Evolutionary conservation across 2,113 vertebrate genomes (phyloP).

Genomic region (Shinisaurus crocodilurus): DNA sequence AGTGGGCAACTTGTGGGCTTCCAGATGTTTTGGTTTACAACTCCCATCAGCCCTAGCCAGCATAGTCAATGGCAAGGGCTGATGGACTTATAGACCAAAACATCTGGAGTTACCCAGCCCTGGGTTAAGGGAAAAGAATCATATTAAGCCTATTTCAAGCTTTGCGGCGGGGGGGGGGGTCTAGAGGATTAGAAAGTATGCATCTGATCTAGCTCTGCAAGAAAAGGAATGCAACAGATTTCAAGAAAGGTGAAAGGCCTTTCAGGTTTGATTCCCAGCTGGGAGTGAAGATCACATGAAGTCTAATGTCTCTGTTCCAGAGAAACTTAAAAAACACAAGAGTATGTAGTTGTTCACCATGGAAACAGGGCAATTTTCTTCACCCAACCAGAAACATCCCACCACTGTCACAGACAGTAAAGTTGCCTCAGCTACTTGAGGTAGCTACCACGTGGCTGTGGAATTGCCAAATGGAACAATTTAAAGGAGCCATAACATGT

Average conservation of each 20-base stretch:
- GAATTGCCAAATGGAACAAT: not conserved
- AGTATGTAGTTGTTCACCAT: not conserved
- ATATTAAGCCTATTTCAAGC: not conserved
- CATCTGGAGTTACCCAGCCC: no score
- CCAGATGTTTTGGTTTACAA: no score
- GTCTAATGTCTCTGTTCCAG: not conserved
- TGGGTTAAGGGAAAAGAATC: not conserved
- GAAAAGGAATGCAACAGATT: not conserved
- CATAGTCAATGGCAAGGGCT: no score
- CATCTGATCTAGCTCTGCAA: not conserved
- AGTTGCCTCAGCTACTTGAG: not conserved
- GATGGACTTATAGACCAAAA: no score
- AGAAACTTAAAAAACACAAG: not conserved
- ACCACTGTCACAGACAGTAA: not conserved
- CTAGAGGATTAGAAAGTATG: not conserved
- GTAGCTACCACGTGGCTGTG: not conserved
- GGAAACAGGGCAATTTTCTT: not conserved
- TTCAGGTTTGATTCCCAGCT: not conserved
- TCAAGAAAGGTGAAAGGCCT: not conserved
- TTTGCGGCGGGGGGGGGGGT: not conserved
- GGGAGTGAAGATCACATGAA: not conserved
- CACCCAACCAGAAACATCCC: not conserved
- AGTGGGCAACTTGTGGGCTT: no score
- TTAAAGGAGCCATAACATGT: not conserved
- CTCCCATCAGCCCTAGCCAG: no score